Base-by-base conservation (phyloP, 2,113 vertebrate genomes). In the Montifringilla adamsi region DNA sequence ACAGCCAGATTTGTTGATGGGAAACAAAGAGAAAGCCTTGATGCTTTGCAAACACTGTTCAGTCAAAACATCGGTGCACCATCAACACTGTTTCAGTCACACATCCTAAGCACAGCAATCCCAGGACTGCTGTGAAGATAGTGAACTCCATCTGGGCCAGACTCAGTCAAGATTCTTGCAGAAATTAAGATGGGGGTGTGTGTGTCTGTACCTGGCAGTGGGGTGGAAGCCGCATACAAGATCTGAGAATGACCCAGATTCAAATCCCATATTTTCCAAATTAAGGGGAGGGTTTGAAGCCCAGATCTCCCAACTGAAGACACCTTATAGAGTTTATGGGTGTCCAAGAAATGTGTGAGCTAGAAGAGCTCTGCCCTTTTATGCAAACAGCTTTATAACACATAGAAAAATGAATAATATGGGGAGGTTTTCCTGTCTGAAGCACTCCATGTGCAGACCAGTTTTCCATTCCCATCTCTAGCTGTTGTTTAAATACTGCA, bases 121-220 rank as follows among this genome's bases (percentile, higher is more conserved):
- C 21, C 11, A 11, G 37, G 27, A 28, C 56, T 60, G 44, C 39
- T 84, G 9, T n/a, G 53, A 83, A 72, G 27, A 53, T 3, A 60
- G 7, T 30, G 52, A 79, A 44, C 28, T 53, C 37, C 41, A 23
- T 5, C 12, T 35, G 0, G 2, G 49, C 43, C 39, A 63, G 55
- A 56, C 4, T 13, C 18, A 49, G 37, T 2, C 8, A 41, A 62
- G 55, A 74, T 74, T 21, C 33, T n/a, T 43, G 52, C 50, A 72
- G 17, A 43, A 27, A 37, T 64, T 80, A 11, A 27, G 19, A 6
- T 2, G 9, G 19, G 13, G 19, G 7, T 1, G 0, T 10, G 18
- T 64, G 24, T 20, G 4, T 69, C 14, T 56, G 22, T 27, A 33
- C 24, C 19, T 23, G 7, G 44, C 21, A 27, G 20, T 33, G 49